phyloP scores from a whole-genome alignment of 2,797 vertebrate species.

The Mormyrops boulengeri region DNA sequence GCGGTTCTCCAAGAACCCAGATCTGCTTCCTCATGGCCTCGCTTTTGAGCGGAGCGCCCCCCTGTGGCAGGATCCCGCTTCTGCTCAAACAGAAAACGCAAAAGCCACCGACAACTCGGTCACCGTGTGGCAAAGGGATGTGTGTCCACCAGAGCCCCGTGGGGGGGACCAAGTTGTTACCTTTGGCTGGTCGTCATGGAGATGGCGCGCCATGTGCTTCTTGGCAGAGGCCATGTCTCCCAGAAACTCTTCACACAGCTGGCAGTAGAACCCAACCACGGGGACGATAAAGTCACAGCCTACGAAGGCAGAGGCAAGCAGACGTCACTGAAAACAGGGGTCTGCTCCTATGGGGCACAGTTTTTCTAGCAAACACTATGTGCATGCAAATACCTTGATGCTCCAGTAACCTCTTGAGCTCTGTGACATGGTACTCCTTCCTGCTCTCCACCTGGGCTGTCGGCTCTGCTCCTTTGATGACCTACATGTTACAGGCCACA shows the following conservation, averaged over 20 bases:
- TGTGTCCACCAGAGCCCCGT: neutral
- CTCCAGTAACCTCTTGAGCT: slow-evolving; percentile 65
- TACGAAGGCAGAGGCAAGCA: slow-evolving; percentile 46
- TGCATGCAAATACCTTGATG: slow-evolving; percentile 59
- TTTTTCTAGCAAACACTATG: neutral
- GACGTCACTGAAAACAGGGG: neutral
- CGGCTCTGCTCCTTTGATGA: slow-evolving; percentile 61
- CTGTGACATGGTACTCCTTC: slow-evolving; percentile 64
- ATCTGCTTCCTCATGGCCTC: neutral
- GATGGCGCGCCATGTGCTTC: slow-evolving; percentile 76
- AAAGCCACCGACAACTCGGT: neutral
- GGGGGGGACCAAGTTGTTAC: slow-evolving; percentile 47
- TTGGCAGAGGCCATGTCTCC: slow-evolving; percentile 87
- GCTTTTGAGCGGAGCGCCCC: neutral
- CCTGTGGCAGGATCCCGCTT: neutral
- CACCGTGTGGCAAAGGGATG: neutral
- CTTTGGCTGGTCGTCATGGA: slow-evolving; percentile 91
- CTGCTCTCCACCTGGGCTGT: slow-evolving; percentile 62
- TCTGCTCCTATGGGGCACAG: neutral
- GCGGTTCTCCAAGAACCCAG: neutral
- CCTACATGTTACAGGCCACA: slow-evolving; percentile 41
- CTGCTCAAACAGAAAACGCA: neutral
- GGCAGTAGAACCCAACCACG: slow-evolving; percentile 87
- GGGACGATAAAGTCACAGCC: slow-evolving; percentile 91
- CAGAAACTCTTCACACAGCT: slow-evolving; percentile 83